A percentile compares a stretch with the other conserved stretches of the same genome.
Conservation (phyloP, 2,113 vertebrate genomes). For the Tragelaphus strepsiceros region DNA sequence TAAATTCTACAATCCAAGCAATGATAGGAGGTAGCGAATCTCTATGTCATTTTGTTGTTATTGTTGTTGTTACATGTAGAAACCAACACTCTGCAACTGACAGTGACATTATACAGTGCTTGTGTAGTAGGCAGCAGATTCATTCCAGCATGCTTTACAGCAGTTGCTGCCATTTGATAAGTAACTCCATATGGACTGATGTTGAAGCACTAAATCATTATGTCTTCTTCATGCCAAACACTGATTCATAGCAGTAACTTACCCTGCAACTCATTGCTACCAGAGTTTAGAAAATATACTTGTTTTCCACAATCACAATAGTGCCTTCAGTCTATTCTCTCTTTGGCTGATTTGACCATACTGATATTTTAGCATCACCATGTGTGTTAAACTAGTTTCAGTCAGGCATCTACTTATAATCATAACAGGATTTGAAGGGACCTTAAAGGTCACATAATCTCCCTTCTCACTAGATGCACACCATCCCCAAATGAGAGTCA, state of each 20-base stretch:
- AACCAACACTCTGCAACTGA: neutral
- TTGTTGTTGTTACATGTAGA: neutral
- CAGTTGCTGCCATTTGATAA: constrained; percentile 45
- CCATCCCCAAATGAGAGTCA: constrained; percentile 59
- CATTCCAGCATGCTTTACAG: neutral
- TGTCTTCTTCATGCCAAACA: constrained; percentile 41
- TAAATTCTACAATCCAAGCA: neutral
- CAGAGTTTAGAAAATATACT: constrained; percentile 46
- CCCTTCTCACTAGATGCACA: constrained; percentile 16
- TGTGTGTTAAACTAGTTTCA: constrained; percentile 20
- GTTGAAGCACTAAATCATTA: constrained; percentile 52
- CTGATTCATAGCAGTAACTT: constrained; percentile 55
- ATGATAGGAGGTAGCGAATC: neutral
- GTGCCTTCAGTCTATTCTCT: constrained; percentile 24
- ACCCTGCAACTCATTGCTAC: constrained; percentile 1
- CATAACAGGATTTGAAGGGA: constrained; percentile 28
- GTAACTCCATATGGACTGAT: constrained; percentile 57
- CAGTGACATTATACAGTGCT: neutral
- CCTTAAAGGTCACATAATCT: constrained; percentile 64
- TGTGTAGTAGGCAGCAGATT: neutral
- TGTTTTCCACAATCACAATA: neutral
- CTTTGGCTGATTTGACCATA: neutral
- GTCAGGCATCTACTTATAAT: constrained; percentile 58
- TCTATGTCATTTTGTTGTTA: neutral
- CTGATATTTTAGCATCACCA: neutral